Percentiles rank a stretch among this genome's conserved stretches.
Evolutionary conservation across 2,888 invertebrate genomes (phyloP).

Genomic region (Euclidia mi): DNA sequence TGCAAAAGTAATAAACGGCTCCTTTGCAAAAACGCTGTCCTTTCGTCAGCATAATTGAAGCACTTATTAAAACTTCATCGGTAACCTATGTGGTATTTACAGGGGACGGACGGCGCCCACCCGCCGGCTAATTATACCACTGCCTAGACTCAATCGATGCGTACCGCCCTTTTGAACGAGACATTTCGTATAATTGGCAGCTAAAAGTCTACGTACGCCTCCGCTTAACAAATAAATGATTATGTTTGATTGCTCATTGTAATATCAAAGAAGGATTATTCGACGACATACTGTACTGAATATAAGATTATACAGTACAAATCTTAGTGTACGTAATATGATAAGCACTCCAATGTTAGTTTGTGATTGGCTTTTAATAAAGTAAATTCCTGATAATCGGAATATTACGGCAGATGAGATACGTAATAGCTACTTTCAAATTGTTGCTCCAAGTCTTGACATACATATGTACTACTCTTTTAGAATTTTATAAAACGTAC

Average conservation of each 20-base stretch:
- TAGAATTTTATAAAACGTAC: too few species aligned
- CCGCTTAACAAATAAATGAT: neutral
- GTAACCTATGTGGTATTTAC: neutral
- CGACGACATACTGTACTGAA: too few species aligned
- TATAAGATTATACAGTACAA: too few species aligned
- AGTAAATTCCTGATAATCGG: too few species aligned
- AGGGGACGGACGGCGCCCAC: neutral
- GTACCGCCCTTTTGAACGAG: neutral
- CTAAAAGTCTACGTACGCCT: neutral
- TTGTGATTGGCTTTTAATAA: too few species aligned
- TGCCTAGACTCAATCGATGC: slow-evolving; percentile 3
- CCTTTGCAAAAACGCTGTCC: neutral
- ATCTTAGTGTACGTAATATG: too few species aligned
- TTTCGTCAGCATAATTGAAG: neutral
- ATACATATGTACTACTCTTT: too few species aligned
- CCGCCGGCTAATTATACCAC: neutral
- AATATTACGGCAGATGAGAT: too few species aligned
- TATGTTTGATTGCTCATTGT: neutral
- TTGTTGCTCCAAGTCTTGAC: too few species aligned
- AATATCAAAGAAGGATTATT: neutral
- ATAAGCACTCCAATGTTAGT: too few species aligned
- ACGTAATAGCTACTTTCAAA: too few species aligned
- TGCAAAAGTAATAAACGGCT: too few species aligned
- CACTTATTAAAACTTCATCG: slow-evolving; percentile 2
- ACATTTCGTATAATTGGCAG: slow-evolving; percentile 1